phyloP scores from a whole-genome alignment of 2,888 invertebrate genomes.

The Mimachlamys varia region DNA sequence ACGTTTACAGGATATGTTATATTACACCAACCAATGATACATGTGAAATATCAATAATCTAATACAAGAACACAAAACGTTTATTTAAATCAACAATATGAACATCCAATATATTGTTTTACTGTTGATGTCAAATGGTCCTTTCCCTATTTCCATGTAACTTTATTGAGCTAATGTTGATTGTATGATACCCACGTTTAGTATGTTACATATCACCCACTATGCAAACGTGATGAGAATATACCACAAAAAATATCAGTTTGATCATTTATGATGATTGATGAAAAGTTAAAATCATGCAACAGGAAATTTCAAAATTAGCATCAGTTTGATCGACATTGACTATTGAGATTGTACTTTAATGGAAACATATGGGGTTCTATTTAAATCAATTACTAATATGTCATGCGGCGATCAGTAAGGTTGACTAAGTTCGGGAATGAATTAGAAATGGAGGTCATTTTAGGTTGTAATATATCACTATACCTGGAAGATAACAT shows the following conservation, averaged over 20 bases:
- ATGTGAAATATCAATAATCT: too few relatives aligned
- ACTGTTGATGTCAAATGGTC: too few relatives aligned
- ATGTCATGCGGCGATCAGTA: not conserved
- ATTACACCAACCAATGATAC: too few relatives aligned
- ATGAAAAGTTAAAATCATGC: not conserved
- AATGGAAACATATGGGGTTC: too few relatives aligned
- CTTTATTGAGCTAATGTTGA: not conserved
- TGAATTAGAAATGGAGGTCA: too few relatives aligned
- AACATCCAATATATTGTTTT: too few relatives aligned
- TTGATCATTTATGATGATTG: not conserved
- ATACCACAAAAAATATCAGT: not conserved
- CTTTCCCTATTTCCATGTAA: not conserved
- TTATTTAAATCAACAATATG: too few relatives aligned
- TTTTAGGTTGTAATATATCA: too few relatives aligned
- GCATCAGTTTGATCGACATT: not conserved
- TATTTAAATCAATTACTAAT: not conserved
- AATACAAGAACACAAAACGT: too few relatives aligned
- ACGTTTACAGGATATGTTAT: too few relatives aligned
- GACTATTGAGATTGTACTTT: not conserved
- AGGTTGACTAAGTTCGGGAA: too few relatives aligned
- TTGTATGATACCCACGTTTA: not conserved
- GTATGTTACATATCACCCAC: not conserved
- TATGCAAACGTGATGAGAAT: not conserved
- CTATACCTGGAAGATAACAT: too few relatives aligned
- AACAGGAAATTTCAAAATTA: constrained; percentile 31